Evolutionary conservation across 1,140 invertebrate genomes (phyloP), one percentile per base, ranked within the genome.

Genomic region (Triops cancriformis): DNA sequence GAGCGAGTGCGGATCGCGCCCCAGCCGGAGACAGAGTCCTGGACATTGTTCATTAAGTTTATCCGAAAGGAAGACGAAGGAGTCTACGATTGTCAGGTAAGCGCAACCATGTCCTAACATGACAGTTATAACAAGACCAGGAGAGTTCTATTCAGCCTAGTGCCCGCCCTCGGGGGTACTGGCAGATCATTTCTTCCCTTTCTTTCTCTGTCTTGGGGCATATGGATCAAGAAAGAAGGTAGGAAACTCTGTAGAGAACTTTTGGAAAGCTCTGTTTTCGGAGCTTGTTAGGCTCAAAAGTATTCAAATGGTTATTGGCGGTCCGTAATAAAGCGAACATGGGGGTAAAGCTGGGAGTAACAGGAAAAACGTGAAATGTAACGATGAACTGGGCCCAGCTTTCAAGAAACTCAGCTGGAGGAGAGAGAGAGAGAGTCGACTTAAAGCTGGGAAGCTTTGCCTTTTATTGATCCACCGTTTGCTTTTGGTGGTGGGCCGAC

Each of bases 1-100:
- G 81, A 82, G 23, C 74, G 83, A 18, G 83, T 84, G 79, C 81
- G 81, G 18, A 79, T 77, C 43, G 80, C 77, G 11, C 81, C 80
- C 77, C 81, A 80, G 76, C 80, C 82, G n/a, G 80, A 81, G n/a
- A 77, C 81, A 0, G 83, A 84, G 76, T 73, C 74, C 12, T 86
- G 85, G 85, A 84, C 83, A 42, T 80, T 86, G 51, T 81, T 85
- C 42, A 86, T 86, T 45, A 83, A 83, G 72, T 84, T 83, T 78
- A 83, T 85, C 1, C 80, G 83, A 78, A 75, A 80, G 6, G 78
- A 79, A 31, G 85, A 86, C 80, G 83, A 82, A 37, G 85, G 85
- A 14, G 77, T 83, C 9, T 86, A 86, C 77, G 85, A 86, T 75
- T 86, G 85, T 80, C 85, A 85, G 79, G 82, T 86, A 77, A 28